Base-by-base conservation (phyloP, 2,888 invertebrate genomes). In the Nymphalis polychloros region DNA sequence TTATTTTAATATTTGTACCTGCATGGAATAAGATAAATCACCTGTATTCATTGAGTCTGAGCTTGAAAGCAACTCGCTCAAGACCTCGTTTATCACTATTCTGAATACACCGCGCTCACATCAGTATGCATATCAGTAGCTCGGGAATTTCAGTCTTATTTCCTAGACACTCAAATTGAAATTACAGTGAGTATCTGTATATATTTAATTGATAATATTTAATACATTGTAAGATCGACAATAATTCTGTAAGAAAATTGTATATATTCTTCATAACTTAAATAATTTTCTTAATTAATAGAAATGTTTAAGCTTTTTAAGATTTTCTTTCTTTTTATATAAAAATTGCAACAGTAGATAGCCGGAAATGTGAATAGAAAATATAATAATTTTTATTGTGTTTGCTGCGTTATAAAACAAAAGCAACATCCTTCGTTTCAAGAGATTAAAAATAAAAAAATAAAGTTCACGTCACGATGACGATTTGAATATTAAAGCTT, bases 31-130 rank as follows among this genome's bases (percentile, higher is more conserved):
- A 70, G 72, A 73, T 70, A 68, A 70, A 83, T 77, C 76, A 73
- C 70, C 80, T 80, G 76, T 77, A 79, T 81, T 79, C 80, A 79
- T 72, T 73, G 78, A 81, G 76, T 78, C 72, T 72, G 72, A 74
- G 73, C 68, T 70, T 64, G 62, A 74, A 71, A 72, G 71, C 69
- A 67, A 63, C 72, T 69, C 63, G 75, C 76, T 75, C 69, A 57
- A 71, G 68, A 73, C 69, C 74, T 81, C 81, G 76, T 83, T 75
- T 78, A 82, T 82, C 82, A 81, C 74, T 76, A 57, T 16, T 60
- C 76, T 76, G 78, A 79, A 78, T 78, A 76, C 78, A 72, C 20
- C 61, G 57, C 55, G 77, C 76, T 73, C 46, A 35, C 66, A 67
- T 62, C 55, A 62, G 55, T 61, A 41, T 53, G 47, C 27, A 60